Evolutionary conservation across 1,140 invertebrate species (phyloP).

Genomic region (Drosophila watanabei): DNA sequence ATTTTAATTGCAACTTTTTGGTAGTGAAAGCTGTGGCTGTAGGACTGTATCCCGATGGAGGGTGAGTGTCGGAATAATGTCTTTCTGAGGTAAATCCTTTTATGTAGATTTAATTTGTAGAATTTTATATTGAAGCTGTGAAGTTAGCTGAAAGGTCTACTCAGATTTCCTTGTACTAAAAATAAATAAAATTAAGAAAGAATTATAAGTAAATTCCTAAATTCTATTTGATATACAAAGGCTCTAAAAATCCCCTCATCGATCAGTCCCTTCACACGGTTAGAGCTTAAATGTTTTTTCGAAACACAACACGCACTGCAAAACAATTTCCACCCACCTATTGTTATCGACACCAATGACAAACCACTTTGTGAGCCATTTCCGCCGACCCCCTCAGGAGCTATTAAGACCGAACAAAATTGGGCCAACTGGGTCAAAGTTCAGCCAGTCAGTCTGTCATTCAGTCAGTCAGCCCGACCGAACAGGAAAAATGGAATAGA

Average conservation of each 20-base stretch:
- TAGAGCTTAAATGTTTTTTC: slow-evolving; percentile 13
- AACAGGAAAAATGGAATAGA: slow-evolving; percentile 4
- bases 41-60: slow-evolving; percentile 6
- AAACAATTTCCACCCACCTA: slow-evolving; percentile 36
- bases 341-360: slow-evolving; percentile 48
- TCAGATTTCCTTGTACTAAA: not conserved
- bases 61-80: slow-evolving; percentile 11
- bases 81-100: no score
- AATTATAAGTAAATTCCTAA: not conserved
- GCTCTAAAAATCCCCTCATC: not conserved
- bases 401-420: slow-evolving; percentile 45
- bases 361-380: slow-evolving; percentile 43
- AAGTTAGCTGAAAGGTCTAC: not conserved
- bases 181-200: not conserved
- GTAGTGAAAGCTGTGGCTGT: no score
- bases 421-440: slow-evolving; percentile 70
- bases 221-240: not conserved
- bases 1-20: slow-evolving; percentile 1
- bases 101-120: not conserved
- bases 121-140: not conserved
- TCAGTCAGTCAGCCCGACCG: slow-evolving; percentile 13
- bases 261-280: not conserved
- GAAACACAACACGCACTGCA: slow-evolving; percentile 20
- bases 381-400: slow-evolving; percentile 11
- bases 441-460: slow-evolving; percentile 24